Conservation (phyloP, 2,888 invertebrate species). For the Cataglyphis rosenhaueri region DNA sequence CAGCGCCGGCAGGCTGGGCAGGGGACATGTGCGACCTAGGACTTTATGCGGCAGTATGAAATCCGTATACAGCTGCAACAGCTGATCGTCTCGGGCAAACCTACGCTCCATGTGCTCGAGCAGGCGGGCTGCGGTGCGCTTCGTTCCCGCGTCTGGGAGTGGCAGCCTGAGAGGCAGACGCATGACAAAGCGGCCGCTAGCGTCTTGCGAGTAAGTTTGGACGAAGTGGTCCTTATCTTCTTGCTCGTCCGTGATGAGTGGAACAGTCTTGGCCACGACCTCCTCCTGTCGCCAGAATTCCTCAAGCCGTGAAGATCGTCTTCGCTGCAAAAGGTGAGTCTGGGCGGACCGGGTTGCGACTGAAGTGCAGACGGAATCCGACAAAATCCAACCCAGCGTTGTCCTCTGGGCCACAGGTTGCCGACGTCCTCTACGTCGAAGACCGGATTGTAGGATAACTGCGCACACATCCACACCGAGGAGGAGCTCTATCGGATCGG, state of each 20-base stretch:
- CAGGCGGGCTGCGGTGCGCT: too few relatives aligned
- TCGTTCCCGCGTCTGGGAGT: too few relatives aligned
- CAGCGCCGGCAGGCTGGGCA: too few relatives aligned
- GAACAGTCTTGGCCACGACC: not conserved
- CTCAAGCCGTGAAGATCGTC: not conserved
- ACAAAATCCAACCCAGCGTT: not conserved
- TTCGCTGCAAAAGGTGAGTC: not conserved
- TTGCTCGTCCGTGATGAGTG: not conserved
- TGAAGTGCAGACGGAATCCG: not conserved
- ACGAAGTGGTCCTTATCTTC: not conserved
- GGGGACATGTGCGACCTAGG: not conserved
- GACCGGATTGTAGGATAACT: accelerated
- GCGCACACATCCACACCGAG: not conserved
- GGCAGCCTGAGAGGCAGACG: too few relatives aligned
- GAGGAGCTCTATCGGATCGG: not conserved
- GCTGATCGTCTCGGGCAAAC: too few relatives aligned
- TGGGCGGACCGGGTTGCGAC: too few relatives aligned
- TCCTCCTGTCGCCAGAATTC: not conserved
- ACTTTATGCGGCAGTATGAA: slow-evolving; percentile 3
- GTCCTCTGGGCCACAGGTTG: not conserved
- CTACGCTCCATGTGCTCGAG: too few relatives aligned
- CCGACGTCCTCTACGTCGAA: not conserved
- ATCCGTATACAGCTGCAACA: not conserved
- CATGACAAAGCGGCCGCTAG: too few relatives aligned
- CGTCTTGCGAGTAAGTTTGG: not conserved